These are phyloP conservation scores for Halichoeres trimaculatus DNA, from an alignment of 2,113 vertebrate species.

Conservation along the genomic window DNA sequence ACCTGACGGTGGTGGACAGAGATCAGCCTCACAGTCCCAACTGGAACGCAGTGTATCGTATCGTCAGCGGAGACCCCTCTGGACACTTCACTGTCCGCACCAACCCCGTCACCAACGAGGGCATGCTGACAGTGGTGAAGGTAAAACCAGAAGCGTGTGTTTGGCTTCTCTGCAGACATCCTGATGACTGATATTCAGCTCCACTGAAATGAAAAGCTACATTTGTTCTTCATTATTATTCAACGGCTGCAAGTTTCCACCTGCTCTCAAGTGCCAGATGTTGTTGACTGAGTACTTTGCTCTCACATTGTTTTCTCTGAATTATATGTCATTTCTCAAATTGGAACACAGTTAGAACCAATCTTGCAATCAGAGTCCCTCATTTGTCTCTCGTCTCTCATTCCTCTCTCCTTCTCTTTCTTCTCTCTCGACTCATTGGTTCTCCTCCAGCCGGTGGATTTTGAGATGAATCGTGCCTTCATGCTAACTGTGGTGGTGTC, in stretches of 20 bases:
- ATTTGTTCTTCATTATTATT: constrained; percentile 26
- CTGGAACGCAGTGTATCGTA: constrained; percentile 96
- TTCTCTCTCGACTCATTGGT: neutral
- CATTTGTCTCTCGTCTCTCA: constrained; percentile 1
- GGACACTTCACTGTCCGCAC: constrained; percentile 95
- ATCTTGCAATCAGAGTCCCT: constrained; percentile 36
- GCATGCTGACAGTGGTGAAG: constrained; percentile 96
- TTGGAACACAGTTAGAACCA: constrained; percentile 33
- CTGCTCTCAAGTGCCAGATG: constrained; percentile 59
- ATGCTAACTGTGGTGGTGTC: constrained; percentile 97
- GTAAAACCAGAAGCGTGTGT: constrained; percentile 69
- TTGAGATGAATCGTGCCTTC: constrained; percentile 96
- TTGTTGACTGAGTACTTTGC: constrained; percentile 32
- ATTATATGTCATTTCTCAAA: constrained; percentile 52
- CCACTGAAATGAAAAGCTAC: neutral
- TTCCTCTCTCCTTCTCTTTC: neutral
- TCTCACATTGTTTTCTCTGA: constrained; percentile 47
- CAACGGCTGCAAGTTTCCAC: constrained; percentile 31
- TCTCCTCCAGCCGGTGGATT: constrained; percentile 90
- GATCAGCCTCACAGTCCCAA: constrained; percentile 96
- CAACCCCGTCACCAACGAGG: constrained; percentile 94
- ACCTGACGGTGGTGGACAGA: constrained; percentile 93
- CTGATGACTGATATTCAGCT: neutral
- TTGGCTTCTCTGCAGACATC: neutral
- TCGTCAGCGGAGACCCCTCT: constrained; percentile 93